Percentiles rank a stretch among this genome's conserved stretches.
Evolutionary conservation across 1,140 invertebrate genomes (phyloP).

Genomic region (Caenorhabditis tropicalis): DNA sequence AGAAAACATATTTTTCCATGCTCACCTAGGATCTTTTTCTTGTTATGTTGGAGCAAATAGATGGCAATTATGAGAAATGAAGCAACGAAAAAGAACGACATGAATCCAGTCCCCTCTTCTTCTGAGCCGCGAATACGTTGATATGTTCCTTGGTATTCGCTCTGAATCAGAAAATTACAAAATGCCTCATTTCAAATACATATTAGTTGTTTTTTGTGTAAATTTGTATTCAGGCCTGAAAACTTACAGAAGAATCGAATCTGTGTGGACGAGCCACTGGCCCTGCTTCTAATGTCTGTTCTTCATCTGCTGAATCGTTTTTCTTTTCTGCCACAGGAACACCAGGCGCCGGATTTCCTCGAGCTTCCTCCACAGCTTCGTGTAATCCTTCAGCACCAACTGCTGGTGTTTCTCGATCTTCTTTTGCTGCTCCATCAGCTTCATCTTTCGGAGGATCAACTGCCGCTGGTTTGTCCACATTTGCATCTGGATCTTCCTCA

Average conservation of each 20-base stretch:
- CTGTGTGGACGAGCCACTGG: constrained; percentile 3
- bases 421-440: constrained; percentile 30
- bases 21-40: constrained; percentile 48
- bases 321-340: constrained; percentile 5
- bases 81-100: constrained; percentile 34
- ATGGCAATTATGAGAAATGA: constrained; percentile 40
- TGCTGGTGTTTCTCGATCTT: constrained; percentile 15
- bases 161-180: neutral
- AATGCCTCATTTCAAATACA: neutral
- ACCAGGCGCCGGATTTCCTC: constrained; percentile 16
- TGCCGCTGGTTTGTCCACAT: neutral
- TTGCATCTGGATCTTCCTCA: constrained; percentile 20
- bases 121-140: neutral
- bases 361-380: constrained; percentile 12
- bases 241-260: neutral
- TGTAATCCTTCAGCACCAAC: constrained; percentile 16
- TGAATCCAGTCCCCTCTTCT: constrained; percentile 31
- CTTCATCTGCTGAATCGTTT: constrained; percentile 21
- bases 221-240: too few relatives aligned
- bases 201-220: neutral
- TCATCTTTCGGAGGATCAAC: constrained; percentile 31
- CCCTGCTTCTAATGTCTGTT: constrained; percentile 1
- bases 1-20: neutral
- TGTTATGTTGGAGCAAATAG: constrained; percentile 49
- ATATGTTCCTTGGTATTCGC: constrained; percentile 9